Evolutionary conservation across 1,140 invertebrate species (phyloP).

Genomic region (Drosophila teissieri): DNA sequence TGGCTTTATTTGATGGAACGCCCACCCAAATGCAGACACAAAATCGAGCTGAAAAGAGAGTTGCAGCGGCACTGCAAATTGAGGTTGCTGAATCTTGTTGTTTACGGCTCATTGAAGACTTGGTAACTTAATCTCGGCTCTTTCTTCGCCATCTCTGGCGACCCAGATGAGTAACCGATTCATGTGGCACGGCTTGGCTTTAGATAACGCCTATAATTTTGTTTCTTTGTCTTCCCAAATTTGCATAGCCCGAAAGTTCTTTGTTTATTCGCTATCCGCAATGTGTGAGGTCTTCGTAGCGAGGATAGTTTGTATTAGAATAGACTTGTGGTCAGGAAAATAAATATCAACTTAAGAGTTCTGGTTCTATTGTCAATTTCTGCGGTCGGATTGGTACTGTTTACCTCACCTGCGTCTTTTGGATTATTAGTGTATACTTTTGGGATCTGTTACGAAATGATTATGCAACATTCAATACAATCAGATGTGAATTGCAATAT

Average conservation of each 20-base stretch:
- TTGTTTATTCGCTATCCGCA: not conserved
- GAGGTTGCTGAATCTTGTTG: conserved; percentile 47
- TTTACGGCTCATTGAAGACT: conserved; percentile 53
- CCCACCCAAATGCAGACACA: conserved; percentile 38
- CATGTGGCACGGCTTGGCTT: not conserved
- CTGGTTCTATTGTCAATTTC: not conserved
- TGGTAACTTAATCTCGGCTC: conserved; percentile 49
- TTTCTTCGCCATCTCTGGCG: conserved; percentile 40
- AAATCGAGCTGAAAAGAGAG: conserved; percentile 12
- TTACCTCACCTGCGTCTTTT: not conserved
- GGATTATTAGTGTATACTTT: conserved; percentile 34
- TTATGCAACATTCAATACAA: conserved; percentile 1
- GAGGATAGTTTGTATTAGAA: not conserved
- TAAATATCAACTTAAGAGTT: not conserved
- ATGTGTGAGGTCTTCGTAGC: conserved; percentile 34
- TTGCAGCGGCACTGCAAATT: conserved; percentile 32
- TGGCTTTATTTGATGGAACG: conserved; percentile 30
- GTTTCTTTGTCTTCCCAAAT: conserved; percentile 19
- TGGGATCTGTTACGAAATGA: conserved; percentile 17
- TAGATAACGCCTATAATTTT: conserved; percentile 3
- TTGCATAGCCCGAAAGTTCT: conserved; percentile 30
- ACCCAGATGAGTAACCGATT: conserved; percentile 55
- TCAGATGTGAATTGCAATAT: not conserved
- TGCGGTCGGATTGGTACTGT: not conserved
- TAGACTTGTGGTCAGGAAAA: not conserved